Evolutionary conservation across 2,888 invertebrate genomes (phyloP).

Genomic region (Drosophila pegasa): DNA sequence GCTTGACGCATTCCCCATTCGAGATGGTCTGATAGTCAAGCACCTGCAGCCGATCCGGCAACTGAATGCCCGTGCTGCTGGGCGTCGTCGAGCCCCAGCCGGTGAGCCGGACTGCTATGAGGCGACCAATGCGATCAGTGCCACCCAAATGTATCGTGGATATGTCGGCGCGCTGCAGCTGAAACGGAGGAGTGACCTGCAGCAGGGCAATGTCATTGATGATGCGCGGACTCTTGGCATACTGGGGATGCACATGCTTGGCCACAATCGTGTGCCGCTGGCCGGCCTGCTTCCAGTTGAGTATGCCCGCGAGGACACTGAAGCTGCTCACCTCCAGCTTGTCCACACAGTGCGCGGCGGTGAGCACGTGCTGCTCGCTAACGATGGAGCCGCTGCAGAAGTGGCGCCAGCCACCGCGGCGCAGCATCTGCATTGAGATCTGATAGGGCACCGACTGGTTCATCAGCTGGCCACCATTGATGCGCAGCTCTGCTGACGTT

Average conservation of each 20-base stretch:
- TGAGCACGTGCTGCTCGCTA: constrained; percentile 78
- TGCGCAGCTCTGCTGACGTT: constrained; percentile 34
- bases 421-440: constrained; percentile 77
- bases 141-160: constrained; percentile 64
- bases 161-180: constrained; percentile 63
- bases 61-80: constrained; percentile 51
- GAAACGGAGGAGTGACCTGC: constrained; percentile 75
- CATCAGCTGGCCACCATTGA: constrained; percentile 77
- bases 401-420: constrained; percentile 79
- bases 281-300: constrained; percentile 74
- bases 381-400: constrained; percentile 84
- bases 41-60: constrained; percentile 82
- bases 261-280: constrained; percentile 68
- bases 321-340: constrained; percentile 64
- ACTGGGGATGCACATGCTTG: constrained; percentile 79
- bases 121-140: constrained; percentile 66
- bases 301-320: constrained; percentile 73
- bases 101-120: constrained; percentile 76
- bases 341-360: constrained; percentile 84
- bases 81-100: constrained; percentile 83
- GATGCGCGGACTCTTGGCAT: constrained; percentile 59
- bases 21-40: constrained; percentile 82
- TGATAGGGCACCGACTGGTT: constrained; percentile 82
- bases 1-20: constrained; percentile 79
- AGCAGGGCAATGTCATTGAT: constrained; percentile 82